Evolutionary conservation across 2,888 invertebrate species (phyloP), one percentile per base, ranked within the genome.

Genomic region (Lasioglossum zephyrum): DNA sequence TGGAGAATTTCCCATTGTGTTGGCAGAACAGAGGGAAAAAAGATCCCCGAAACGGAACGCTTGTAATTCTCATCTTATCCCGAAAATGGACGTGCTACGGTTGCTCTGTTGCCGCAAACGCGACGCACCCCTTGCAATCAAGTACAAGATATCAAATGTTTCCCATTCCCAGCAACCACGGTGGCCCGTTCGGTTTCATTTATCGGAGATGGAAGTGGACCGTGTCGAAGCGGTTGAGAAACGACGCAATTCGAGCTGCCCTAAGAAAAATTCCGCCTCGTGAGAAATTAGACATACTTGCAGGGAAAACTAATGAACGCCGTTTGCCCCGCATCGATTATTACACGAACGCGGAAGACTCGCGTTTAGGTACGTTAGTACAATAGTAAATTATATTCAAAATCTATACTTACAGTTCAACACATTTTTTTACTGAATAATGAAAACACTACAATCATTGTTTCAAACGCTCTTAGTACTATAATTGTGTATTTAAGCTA

Each of bases 21-120:
- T 82, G 84, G 63, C 36, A 73, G 72, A 88, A 86, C 77, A 84
- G 81, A 81, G 85, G 85, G 88, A 76, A 81, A 89, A 86, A 78
- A 76, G 85, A 90, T 81, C 82, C 84, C 87, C 81, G 86, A 88
- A 91, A 91, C 89, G 86, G 87, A 85, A 87, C 88, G 89, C 89
- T 92, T 90, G 91, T 92, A 93, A 93, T 94, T 93, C 93, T 90
- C 91, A 91, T 92, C 92, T 93, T 92, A 93, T 92, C 91, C 90
- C 81, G 87, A 90, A 93, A 93, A 93, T 93, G 88, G 92, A 89
- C 89, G 90, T 84, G 90, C 66, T 80, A 76, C 80, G 79, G 76
- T 87, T 82, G 86, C 87, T 70, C 82, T 53, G 87, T 77, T 75
- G 76, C 89, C 85, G 89, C 89, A 90, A 86, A 22, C 87, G 81